Evolutionary conservation across 2,888 invertebrate genomes (phyloP).

Genomic region (Gibbula magus): DNA sequence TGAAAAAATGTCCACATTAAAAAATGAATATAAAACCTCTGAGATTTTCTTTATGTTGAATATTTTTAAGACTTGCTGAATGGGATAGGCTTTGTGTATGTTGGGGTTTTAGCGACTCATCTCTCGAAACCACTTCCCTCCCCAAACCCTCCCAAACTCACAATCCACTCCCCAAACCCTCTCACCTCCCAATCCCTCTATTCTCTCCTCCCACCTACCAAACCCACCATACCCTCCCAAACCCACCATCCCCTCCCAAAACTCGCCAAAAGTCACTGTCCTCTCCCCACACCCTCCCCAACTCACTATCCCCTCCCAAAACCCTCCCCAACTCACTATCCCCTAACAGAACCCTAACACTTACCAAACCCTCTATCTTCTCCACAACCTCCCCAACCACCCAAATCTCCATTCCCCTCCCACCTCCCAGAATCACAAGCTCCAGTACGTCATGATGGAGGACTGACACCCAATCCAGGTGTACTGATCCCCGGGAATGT

Average conservation of each 20-base stretch:
- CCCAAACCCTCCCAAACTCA: background rate
- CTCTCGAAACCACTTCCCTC: background rate
- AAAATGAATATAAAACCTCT: too few species aligned
- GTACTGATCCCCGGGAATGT: too few species aligned
- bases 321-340: background rate
- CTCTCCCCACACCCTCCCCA: background rate
- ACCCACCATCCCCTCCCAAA: background rate
- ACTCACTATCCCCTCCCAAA: background rate
- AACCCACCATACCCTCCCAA: background rate
- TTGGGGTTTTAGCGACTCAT: too few species aligned
- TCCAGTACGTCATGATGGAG: too few species aligned
- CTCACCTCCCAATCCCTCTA: background rate
- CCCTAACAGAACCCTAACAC: background rate
- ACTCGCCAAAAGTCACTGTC: too few species aligned
- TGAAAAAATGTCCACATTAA: too few species aligned
- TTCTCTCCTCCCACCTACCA: background rate
- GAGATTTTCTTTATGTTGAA: too few species aligned
- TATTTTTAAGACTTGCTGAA: too few species aligned
- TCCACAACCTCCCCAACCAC: background rate
- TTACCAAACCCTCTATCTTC: too few species aligned
- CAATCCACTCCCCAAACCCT: background rate
- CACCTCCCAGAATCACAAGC: background rate
- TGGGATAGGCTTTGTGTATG: too few species aligned
- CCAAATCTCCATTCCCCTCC: too few species aligned
- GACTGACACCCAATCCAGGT: too few species aligned